A percentile compares a stretch with the other conserved stretches of the same genome.
Evolutionary conservation across 2,797 vertebrate genomes (phyloP).

Genomic region (Glyptemys insculpta): DNA sequence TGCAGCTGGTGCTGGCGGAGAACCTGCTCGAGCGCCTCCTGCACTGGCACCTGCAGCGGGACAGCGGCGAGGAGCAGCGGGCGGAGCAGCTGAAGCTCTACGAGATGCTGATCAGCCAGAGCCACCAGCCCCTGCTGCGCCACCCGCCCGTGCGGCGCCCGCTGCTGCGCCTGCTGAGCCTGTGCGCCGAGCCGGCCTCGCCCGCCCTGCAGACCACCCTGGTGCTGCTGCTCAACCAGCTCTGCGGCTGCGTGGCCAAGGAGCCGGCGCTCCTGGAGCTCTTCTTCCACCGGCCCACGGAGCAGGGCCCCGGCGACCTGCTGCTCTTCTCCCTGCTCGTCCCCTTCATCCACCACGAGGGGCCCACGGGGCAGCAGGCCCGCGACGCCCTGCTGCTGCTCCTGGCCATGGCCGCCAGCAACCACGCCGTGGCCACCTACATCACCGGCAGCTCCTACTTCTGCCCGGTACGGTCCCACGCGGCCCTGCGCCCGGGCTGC

Average conservation of each 20-base stretch:
- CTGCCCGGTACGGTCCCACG: conserved; percentile 87
- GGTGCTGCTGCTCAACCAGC: conserved; percentile 95
- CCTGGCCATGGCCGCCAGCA: conserved; percentile 93
- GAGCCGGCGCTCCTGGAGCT: conserved; percentile 93
- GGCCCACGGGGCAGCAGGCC: conserved; percentile 93
- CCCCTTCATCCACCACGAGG: conserved; percentile 96
- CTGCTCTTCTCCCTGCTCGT: conserved; percentile 96
- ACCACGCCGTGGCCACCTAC: conserved; percentile 88
- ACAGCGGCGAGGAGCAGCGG: conserved; percentile 79
- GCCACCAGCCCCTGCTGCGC: conserved; percentile 92
- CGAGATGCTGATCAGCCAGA: conserved; percentile 95
- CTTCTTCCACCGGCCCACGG: conserved; percentile 86
- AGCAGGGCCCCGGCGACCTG: conserved; percentile 87
- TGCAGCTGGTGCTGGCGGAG: conserved; percentile 90
- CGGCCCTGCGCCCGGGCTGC: too few relatives aligned
- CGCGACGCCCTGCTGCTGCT: conserved; percentile 94
- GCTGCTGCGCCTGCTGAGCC: conserved; percentile 88
- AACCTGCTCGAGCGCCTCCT: conserved; percentile 90
- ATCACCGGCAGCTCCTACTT: conserved; percentile 97
- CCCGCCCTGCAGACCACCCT: conserved; percentile 89
- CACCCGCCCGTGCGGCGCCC: conserved; percentile 90
- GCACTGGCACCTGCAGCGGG: conserved; percentile 90
- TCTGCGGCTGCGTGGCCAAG: conserved; percentile 92
- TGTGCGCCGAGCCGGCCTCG: conserved; percentile 83
- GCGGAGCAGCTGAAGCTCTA: conserved; percentile 95